Evolutionary conservation across 2,113 vertebrate species (phyloP).

Genomic region (Poecile atricapillus): DNA sequence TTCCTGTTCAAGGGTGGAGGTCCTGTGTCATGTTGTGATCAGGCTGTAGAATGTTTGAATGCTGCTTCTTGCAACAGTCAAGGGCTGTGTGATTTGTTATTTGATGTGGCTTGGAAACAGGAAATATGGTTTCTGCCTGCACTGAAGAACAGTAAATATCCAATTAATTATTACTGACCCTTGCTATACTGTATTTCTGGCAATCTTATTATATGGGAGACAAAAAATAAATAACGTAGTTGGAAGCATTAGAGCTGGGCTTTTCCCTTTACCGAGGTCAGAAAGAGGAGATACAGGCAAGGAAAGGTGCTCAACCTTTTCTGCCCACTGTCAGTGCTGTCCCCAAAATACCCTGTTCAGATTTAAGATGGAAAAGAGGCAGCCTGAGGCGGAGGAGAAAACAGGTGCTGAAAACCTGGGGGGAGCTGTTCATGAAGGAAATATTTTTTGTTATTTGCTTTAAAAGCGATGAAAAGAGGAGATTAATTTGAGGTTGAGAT

Average conservation of each 20-base stretch:
- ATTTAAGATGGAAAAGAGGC: not conserved
- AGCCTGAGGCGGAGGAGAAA: not conserved
- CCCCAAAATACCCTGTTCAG: not conserved
- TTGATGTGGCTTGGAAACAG: not conserved
- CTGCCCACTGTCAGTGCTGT: not conserved
- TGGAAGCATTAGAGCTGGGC: not conserved
- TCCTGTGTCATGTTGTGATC: accelerated
- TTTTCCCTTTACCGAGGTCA: accelerated
- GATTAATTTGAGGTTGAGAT: not conserved
- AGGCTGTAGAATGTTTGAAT: not conserved
- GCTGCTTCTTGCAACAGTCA: not conserved
- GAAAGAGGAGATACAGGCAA: not conserved
- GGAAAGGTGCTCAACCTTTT: not conserved
- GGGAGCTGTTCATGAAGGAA: not conserved
- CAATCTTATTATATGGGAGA: not conserved
- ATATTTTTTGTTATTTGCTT: not conserved
- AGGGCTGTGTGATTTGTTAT: not conserved
- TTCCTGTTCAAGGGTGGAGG: not conserved
- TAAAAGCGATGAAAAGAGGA: not conserved
- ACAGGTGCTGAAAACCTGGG: not conserved
- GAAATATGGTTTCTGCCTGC: not conserved
- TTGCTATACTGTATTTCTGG: not conserved
- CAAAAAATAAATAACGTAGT: not conserved
- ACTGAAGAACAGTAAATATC: not conserved
- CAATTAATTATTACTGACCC: not conserved